A percentile compares a stretch with the other conserved stretches of the same genome.
Conservation (phyloP, 2,113 vertebrate species). For the Diphyllodes magnificus region DNA sequence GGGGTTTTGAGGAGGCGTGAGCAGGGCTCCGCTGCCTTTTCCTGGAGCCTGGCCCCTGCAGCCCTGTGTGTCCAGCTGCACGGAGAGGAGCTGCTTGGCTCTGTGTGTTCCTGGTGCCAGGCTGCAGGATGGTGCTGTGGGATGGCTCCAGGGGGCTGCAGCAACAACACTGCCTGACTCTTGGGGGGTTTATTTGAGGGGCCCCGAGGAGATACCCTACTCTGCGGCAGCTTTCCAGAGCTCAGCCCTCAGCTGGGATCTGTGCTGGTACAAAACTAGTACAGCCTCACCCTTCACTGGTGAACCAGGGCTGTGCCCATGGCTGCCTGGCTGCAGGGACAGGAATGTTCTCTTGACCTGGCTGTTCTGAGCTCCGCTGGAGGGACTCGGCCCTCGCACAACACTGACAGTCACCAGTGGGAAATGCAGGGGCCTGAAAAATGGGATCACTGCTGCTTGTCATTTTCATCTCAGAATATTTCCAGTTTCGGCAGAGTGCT, state of each 20-base stretch:
- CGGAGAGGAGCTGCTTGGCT: rapidly evolving
- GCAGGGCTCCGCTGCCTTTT: neutral
- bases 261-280: no score
- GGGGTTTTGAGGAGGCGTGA: rapidly evolving
- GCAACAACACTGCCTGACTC: neutral
- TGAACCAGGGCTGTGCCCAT: neutral
- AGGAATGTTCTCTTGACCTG: neutral
- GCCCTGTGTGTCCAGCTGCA: neutral
- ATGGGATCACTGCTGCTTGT: no score
- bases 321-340: neutral
- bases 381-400: neutral
- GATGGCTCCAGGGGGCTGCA: neutral
- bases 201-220: neutral
- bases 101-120: no score
- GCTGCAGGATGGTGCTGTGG: neutral
- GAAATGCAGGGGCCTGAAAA: neutral
- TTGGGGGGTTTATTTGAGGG: neutral
- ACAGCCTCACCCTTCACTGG: neutral
- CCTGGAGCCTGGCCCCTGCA: neutral
- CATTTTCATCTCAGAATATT: neutral
- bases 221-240: neutral
- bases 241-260: neutral
- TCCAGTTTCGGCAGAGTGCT: neutral
- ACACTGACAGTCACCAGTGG: neutral
- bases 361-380: neutral